These are phyloP conservation scores for Bursaphelenchus mucronatus DNA, from an alignment of 1,140 invertebrate species.

Conservation along the genomic window DNA sequence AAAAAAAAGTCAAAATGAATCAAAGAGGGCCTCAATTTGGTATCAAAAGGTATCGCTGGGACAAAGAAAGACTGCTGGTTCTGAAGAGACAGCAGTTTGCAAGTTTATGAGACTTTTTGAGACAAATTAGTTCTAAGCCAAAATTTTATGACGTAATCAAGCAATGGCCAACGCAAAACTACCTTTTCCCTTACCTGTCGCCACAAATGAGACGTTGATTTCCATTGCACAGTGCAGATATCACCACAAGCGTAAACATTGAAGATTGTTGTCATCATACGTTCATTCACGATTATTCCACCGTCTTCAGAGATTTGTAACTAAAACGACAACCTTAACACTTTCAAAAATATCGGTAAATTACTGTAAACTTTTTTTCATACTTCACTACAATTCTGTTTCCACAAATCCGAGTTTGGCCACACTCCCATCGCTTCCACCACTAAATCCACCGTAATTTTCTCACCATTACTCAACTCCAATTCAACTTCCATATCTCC, in stretches of 20 bases:
- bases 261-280: slow-evolving; percentile 74
- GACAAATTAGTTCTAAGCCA: neutral
- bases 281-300: slow-evolving; percentile 74
- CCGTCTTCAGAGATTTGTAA: slow-evolving; percentile 63
- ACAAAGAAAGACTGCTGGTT: slow-evolving; percentile 14
- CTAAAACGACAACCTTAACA: slow-evolving; percentile 25
- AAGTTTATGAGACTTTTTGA: neutral
- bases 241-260: slow-evolving; percentile 91
- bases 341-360: neutral
- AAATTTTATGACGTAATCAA: slow-evolving; percentile 5
- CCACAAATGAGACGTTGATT: slow-evolving; percentile 73
- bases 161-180: neutral
- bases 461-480: slow-evolving; percentile 67
- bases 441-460: slow-evolving; percentile 80
- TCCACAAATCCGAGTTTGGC: slow-evolving; percentile 64
- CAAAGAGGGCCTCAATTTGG: too few relatives aligned
- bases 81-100: slow-evolving; percentile 3
- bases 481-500: slow-evolving; percentile 14
- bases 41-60: neutral
- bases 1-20: too few relatives aligned
- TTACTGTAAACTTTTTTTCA: neutral
- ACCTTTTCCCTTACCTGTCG: slow-evolving; percentile 66
- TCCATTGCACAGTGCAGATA: slow-evolving; percentile 77
- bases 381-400: slow-evolving; percentile 36
- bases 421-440: slow-evolving; percentile 89